These are phyloP conservation scores for Corythornis madagascariensis DNA, from an alignment of 2,113 vertebrate species.

Conservation along the genomic window DNA sequence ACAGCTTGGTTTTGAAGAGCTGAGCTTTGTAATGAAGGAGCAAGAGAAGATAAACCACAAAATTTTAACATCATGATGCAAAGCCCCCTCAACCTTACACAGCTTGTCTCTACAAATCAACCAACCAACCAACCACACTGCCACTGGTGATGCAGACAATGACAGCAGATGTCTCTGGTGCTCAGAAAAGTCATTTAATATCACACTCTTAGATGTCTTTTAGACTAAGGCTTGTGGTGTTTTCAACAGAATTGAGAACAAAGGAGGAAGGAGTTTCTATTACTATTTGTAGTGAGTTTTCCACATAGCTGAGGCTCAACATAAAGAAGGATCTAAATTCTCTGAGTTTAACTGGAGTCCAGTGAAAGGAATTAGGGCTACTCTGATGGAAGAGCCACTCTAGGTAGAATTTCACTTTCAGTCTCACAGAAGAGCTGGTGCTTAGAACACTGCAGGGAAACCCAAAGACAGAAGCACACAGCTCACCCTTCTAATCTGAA, in stretches of 20 bases:
- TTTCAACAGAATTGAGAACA: background rate
- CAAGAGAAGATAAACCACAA: background rate
- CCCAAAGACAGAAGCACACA: background rate
- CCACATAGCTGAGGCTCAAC: background rate
- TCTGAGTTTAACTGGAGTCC: background rate
- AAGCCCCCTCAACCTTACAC: background rate
- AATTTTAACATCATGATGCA: background rate
- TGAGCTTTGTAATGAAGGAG: background rate
- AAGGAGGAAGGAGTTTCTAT: background rate
- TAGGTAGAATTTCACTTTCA: background rate
- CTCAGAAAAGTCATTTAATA: background rate
- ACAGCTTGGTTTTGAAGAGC: background rate
- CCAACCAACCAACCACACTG: background rate
- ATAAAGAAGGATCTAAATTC: background rate
- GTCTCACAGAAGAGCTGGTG: background rate
- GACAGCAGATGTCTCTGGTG: background rate
- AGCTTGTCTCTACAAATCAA: background rate
- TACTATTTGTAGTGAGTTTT: background rate
- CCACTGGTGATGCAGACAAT: background rate
- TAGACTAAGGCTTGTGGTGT: background rate
- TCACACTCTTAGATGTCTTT: background rate
- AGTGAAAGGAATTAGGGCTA: background rate
- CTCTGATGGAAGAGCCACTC: background rate
- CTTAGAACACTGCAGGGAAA: background rate
- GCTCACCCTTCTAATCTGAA: background rate